Evolutionary conservation across 2,113 vertebrate genomes (phyloP).

Genomic region (Galbula dea): DNA sequence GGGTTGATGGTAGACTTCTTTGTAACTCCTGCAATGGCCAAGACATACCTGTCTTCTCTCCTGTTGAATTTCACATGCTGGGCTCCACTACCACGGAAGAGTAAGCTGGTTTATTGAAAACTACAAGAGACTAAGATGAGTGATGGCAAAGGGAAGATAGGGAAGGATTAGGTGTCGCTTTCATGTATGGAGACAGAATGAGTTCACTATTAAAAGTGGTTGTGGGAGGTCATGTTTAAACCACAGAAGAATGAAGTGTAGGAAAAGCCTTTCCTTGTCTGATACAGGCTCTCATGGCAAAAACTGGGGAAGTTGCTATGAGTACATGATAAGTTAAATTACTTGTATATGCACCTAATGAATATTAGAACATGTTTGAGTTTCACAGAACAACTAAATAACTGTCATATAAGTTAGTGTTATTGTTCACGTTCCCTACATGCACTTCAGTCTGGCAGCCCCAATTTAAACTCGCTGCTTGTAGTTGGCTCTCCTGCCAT

Average conservation of each 20-base stretch:
- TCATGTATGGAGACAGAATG: neutral
- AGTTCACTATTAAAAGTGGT: neutral
- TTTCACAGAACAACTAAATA: neutral
- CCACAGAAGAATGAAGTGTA: rapidly evolving
- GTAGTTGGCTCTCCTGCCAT: neutral
- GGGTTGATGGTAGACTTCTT: neutral
- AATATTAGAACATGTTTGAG: neutral
- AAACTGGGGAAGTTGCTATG: neutral
- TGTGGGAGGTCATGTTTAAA: neutral
- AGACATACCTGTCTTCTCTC: neutral
- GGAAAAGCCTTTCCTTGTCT: neutral
- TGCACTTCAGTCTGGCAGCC: neutral
- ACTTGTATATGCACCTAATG: neutral
- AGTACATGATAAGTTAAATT: neutral
- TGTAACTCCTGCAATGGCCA: neutral
- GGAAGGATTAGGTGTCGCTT: neutral
- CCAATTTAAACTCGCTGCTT: neutral
- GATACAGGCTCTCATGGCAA: neutral
- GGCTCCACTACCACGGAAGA: neutral
- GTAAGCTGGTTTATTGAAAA: neutral
- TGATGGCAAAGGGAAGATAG: neutral
- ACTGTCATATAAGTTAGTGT: neutral
- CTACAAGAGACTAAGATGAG: neutral
- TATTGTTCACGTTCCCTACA: neutral
- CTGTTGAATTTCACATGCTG: neutral